phyloP scores from a whole-genome alignment of 2,888 invertebrate species.

The Caenorhabditis macrosperma region DNA sequence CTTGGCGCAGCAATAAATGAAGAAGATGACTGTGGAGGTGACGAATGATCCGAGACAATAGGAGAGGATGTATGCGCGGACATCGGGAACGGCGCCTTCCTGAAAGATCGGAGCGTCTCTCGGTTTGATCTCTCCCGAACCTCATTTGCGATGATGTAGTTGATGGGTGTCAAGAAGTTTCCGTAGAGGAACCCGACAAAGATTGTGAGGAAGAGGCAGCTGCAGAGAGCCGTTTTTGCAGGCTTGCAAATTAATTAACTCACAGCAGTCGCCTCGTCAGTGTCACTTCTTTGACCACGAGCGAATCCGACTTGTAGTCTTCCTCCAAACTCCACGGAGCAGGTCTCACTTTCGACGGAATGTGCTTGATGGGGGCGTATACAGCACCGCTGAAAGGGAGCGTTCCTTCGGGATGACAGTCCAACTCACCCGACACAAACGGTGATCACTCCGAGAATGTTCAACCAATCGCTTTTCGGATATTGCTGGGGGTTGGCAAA shows the following conservation, averaged over 20 bases:
- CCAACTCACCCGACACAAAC: constrained; percentile 65
- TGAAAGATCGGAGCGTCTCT: constrained; percentile 4
- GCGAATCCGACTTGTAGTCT: constrained; percentile 34
- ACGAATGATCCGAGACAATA: constrained; percentile 81
- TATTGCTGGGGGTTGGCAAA: constrained; percentile 63
- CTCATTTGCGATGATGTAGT: constrained; percentile 60
- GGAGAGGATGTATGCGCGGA: constrained; percentile 81
- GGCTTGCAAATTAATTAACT: constrained; percentile 2
- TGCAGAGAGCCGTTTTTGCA: constrained; percentile 24
- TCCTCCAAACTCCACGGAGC: constrained; percentile 57
- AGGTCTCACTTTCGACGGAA: constrained; percentile 64
- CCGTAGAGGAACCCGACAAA: constrained; percentile 69
- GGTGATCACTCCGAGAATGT: constrained; percentile 65
- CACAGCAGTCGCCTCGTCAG: constrained; percentile 26
- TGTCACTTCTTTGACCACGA: constrained; percentile 33
- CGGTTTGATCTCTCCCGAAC: not conserved
- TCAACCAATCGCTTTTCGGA: constrained; percentile 61
- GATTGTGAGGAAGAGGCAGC: constrained; percentile 60
- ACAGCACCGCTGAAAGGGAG: constrained; percentile 61
- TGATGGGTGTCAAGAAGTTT: constrained; percentile 69
- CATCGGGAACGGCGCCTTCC: constrained; percentile 64
- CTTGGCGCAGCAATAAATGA: constrained; percentile 63
- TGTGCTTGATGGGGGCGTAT: constrained; percentile 65
- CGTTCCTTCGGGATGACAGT: no score
- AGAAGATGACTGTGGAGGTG: constrained; percentile 81